Base-by-base conservation (phyloP, 2,113 vertebrate species). In the Phylloscopus trochiloides region DNA sequence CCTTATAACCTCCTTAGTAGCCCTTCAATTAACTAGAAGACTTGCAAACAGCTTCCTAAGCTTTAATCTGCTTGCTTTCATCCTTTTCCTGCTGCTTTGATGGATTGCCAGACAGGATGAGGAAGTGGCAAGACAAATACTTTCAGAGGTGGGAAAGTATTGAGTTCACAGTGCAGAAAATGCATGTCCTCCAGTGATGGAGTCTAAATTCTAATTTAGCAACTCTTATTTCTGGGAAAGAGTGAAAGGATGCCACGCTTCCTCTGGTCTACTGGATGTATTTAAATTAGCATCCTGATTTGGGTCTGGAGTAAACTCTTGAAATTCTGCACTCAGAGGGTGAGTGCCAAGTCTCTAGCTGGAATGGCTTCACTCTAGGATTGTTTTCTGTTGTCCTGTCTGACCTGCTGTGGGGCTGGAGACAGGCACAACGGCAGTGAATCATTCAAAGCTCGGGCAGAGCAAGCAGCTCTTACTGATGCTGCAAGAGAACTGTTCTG, bases 31-130 rank as follows among this genome's bases (percentile, higher is more conserved):
- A 81, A 75, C 55, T 32, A 61, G 57, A 62, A 86, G 67, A 70
- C 26, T 79, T 86, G 5, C 32, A 92, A 93, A 66, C 43, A 76
- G 24, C n/a, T 86, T 66, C 73, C 62, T 70, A 66, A 38, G 25
- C 34, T 90, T 94, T 90, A 70, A 80, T 70, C 29, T 86, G 8
- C 45, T 92, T 50, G 14, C 34, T 88, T 82, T 92, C 83, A 75
- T 74, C 40, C 10, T 82, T 85, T 54, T 66, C 22, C 25, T 54
- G 70, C 32, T 4, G 2, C 57, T 86, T 58, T 89, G 78, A 76
- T 75, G 75, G 79, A 90, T 92, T 72, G 10, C 19, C 16, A 54
- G 58, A 34, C 5, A 72, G 38, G 38, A 54, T 25, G 68, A 90
- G 14, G n/a, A 73, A 88, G 62, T 73, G 29, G 66, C 32, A 90